These are phyloP conservation scores for Ashinkailepas kermadecensis DNA, from an alignment of 2,888 invertebrate genomes.

Conservation along the genomic window DNA sequence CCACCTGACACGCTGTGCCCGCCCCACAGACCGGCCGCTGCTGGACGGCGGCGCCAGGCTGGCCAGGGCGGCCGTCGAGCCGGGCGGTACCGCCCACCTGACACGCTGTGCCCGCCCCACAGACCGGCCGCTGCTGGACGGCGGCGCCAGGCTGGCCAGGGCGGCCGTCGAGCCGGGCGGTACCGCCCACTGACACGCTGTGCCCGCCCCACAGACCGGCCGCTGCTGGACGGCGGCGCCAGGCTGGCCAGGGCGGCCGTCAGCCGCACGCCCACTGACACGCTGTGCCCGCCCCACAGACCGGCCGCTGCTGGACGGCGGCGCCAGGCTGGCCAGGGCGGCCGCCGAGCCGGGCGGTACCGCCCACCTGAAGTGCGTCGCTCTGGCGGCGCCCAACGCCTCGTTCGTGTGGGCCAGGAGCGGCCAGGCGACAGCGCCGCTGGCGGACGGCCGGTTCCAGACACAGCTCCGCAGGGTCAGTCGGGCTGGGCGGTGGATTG, in stretches of 20 bases:
- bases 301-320: neutral
- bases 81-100: too few relatives aligned
- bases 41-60: too few relatives aligned
- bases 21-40: too few relatives aligned
- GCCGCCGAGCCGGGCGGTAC: neutral
- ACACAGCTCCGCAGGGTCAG: too few relatives aligned
- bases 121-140: too few relatives aligned
- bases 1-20: too few relatives aligned
- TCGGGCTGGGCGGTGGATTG: too few relatives aligned
- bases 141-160: too few relatives aligned
- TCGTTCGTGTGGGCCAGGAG: neutral
- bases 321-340: neutral
- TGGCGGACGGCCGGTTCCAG: neutral
- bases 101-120: too few relatives aligned
- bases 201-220: neutral
- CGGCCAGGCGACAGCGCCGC: neutral
- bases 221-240: neutral
- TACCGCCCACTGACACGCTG: too few relatives aligned
- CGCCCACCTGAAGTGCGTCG: neutral
- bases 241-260: neutral
- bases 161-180: too few relatives aligned
- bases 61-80: too few relatives aligned
- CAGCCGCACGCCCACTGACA: neutral
- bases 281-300: neutral
- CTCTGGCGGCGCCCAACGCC: neutral